Percentiles rank a stretch among this genome's conserved stretches.
phyloP scores from a whole-genome alignment of 2,113 vertebrate species.

The Suricata suricatta region DNA sequence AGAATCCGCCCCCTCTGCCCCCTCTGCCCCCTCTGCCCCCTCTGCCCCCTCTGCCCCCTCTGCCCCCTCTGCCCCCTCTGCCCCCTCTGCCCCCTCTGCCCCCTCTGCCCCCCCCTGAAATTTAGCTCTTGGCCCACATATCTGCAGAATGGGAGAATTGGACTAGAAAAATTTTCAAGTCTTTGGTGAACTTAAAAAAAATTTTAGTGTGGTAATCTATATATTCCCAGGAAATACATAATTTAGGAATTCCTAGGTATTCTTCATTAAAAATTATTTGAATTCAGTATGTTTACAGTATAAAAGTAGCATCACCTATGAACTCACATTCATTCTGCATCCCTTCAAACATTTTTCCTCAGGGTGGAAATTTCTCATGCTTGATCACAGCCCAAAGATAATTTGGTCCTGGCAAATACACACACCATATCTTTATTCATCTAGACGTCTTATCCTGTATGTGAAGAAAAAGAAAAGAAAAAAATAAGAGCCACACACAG shows the following conservation, averaged over 20 bases:
- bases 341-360: conserved; percentile 69
- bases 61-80: not conserved
- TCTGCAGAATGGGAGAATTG: not conserved
- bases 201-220: not conserved
- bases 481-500: conserved; percentile 60
- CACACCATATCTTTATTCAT: conserved; percentile 71
- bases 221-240: not conserved
- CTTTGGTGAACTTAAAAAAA: not conserved
- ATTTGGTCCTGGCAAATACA: conserved; percentile 70
- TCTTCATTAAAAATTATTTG: conserved; percentile 23
- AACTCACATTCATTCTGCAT: conserved; percentile 65
- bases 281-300: conserved; percentile 35
- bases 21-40: too few species aligned
- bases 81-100: not conserved
- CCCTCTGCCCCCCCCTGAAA: not conserved
- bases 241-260: not conserved
- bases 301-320: conserved; percentile 47
- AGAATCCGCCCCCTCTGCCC: not conserved
- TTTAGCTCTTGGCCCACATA: not conserved
- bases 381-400: conserved; percentile 77
- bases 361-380: conserved; percentile 78
- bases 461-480: conserved; percentile 4
- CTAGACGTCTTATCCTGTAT: conserved; percentile 52
- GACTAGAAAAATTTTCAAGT: not conserved
- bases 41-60: not conserved